Evolutionary conservation across 2,113 vertebrate species (phyloP), one percentile per base, ranked within the genome.

Genomic region (Polypterus bichir): DNA sequence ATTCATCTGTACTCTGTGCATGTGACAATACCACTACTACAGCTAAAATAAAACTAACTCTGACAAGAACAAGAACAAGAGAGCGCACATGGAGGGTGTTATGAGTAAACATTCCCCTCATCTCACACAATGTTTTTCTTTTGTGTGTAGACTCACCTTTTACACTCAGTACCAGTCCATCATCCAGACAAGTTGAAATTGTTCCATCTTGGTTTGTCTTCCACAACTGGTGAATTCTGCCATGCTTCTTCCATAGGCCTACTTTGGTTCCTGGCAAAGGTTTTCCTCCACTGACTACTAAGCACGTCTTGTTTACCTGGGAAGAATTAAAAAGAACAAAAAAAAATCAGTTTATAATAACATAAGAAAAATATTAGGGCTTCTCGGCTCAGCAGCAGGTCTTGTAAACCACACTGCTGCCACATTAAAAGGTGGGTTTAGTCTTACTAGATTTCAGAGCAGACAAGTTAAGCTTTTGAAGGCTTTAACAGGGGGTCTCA

Each of bases 211-310:
- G 74, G 5, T 82, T 88, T 48, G 88, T 59, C 49, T 76, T 86
- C 91, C 91, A 93, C 66, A 84, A 91, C 11, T 93, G 90, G 64
- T 85, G 79, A 47, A 73, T 66, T 2, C 82, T 85, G 5, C 89
- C 84, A 3, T 91, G 86, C n/a, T 91, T 83, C 3, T 76, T 66
- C 89, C 91, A 92, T 10, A 92, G 74, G 1, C 85, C 86, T 0
- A 93, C 90, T 66, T 85, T 84, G 52, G 85, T 83, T 9, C 89
- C 90, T 0, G 85, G 80, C 27, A 66, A 49, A 0, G 83, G 85
- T 68, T 84, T 86, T 57, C 87, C 88, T 7, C 89, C 88, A 10
- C 89, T 89, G 69, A 90, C 81, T 66, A 90, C 89, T 53, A 93
- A 79, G 55, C 90, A 93, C 5, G 82, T 79, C 9, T 79, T 75